phyloP scores from a whole-genome alignment of 2,797 vertebrate genomes.

The Enteromius anoplus region DNA sequence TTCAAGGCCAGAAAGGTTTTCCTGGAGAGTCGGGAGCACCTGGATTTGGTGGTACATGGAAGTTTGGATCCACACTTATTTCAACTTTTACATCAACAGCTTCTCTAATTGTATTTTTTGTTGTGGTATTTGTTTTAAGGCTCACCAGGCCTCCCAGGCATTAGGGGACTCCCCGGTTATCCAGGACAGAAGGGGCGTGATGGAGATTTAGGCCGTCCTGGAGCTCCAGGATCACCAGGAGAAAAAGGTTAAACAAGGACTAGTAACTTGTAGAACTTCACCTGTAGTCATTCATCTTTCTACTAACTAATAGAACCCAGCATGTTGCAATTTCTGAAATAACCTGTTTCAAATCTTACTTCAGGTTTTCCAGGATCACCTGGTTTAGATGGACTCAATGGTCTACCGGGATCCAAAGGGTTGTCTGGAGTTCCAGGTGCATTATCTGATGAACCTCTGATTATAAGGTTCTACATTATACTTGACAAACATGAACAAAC shows the following conservation, averaged over 20 bases:
- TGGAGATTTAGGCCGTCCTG: slow-evolving; percentile 78
- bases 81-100: background rate
- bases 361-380: slow-evolving; percentile 85
- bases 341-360: background rate
- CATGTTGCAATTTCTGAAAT: background rate
- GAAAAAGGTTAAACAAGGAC: slow-evolving; percentile 79
- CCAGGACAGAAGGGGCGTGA: slow-evolving; percentile 80
- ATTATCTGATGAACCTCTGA: background rate
- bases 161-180: slow-evolving; percentile 78
- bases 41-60: slow-evolving; percentile 81
- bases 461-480: background rate
- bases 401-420: slow-evolving; percentile 89
- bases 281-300: background rate
- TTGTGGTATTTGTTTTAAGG: slow-evolving; percentile 71
- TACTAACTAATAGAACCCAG: background rate
- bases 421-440: slow-evolving; percentile 86
- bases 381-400: slow-evolving; percentile 91
- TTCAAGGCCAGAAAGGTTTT: slow-evolving; percentile 79
- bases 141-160: slow-evolving; percentile 78
- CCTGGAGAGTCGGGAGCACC: slow-evolving; percentile 82
- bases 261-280: background rate
- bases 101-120: background rate
- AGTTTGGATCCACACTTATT: background rate
- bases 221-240: slow-evolving; percentile 76
- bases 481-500: background rate